A percentile compares a stretch with the other conserved stretches of the same genome.
Conservation (phyloP, 2,888 invertebrate genomes). For the Branchipolynoe longqiensis region DNA sequence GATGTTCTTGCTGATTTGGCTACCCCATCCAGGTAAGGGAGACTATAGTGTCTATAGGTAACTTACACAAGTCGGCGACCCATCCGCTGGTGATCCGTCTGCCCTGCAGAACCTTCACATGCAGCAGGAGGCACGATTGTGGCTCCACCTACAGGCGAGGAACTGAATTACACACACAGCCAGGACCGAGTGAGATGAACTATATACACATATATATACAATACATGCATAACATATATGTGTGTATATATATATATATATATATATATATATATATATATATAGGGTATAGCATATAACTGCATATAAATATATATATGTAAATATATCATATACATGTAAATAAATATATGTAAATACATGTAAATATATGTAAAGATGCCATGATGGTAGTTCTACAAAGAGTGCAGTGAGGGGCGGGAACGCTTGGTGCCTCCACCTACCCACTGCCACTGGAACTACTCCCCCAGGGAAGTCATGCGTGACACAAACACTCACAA, state of each 20-base stretch:
- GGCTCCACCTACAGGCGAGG: neutral
- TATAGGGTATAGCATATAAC: neutral
- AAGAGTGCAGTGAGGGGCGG: neutral
- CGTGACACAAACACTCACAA: neutral
- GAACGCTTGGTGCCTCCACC: neutral
- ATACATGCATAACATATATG: neutral
- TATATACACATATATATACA: neutral
- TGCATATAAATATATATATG: neutral
- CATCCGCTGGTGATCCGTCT: slow-evolving; percentile 35
- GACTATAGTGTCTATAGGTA: neutral
- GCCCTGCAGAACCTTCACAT: slow-evolving; percentile 24
- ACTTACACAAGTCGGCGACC: slow-evolving; percentile 54
- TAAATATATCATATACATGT: neutral
- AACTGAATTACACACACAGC: neutral
- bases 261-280: neutral
- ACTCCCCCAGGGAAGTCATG: neutral
- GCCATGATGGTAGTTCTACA: neutral
- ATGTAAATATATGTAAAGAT: neutral
- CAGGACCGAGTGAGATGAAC: neutral
- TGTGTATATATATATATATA: neutral
- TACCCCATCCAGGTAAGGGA: neutral
- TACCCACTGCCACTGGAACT: neutral
- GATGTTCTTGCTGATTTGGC: too few relatives aligned
- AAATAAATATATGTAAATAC: neutral
- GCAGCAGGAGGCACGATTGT: neutral